Base-by-base conservation (phyloP, 2,888 invertebrate genomes). In the Callimorpha dominula region DNA sequence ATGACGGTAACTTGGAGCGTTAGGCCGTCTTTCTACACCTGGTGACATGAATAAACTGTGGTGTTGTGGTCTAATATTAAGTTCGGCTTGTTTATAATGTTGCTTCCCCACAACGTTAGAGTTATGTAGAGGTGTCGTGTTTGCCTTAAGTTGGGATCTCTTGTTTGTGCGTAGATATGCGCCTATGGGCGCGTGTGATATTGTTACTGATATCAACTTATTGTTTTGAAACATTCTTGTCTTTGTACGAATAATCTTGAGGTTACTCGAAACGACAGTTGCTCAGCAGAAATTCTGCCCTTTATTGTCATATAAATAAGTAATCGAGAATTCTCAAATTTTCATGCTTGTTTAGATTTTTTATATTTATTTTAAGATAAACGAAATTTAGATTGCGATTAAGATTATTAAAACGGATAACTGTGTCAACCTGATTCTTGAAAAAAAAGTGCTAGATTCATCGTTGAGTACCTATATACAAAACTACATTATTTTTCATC, bases 11-110 rank as follows among this genome's bases (percentile, higher is more conserved):
- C 89, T 92, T 90, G 86, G 87, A 86, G 89, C 89, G 91, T 93
- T 91, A 91, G 90, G 90, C 91, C 85, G 90, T 87, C 91, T 89
- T 89, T 88, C 88, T 88, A 88, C 95, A 94, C 93, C 94, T 95
- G 95, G 89, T 93, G 93, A 92, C 93, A 89, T 86, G 89, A 90
- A 92, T 92, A 92, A 92, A 93, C 91, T 90, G 90, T 87, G 87
- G 81, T 83, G 81, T 86, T 90, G 91, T 87, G 92, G 92, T 91
- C 91, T 91, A 89, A 92, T 92, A 92, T 93, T 92, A 92, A 91
- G 89, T 92, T 91, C 78, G 81, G 86, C 84, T 88, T 90, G 90
- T 90, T 91, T 90, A 90, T 90, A 91, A 88, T 87, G 88, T 86
- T 81, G 78, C 81, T 77, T 74, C 66, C 67, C 79, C 78, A 11